These are phyloP conservation scores for Dryadula phaetusa DNA, from an alignment of 2,888 invertebrate species.

Conservation along the genomic window DNA sequence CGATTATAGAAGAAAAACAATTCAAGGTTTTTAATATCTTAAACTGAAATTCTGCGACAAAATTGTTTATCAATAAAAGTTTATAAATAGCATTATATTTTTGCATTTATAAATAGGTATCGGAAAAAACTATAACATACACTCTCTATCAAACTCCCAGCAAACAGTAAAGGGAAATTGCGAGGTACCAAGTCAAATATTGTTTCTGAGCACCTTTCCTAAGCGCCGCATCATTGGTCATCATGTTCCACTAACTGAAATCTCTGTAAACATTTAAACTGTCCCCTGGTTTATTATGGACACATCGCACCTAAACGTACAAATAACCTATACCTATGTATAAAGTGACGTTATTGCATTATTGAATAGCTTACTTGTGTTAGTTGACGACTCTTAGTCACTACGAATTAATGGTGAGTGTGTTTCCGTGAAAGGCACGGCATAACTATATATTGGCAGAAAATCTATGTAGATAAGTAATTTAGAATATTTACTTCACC, in stretches of 20 bases:
- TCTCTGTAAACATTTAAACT: slow-evolving; percentile 9
- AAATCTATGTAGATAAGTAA: no score
- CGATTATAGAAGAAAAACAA: no score
- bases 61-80: background rate
- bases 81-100: no score
- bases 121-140: background rate
- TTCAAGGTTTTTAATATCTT: no score
- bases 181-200: slow-evolving; percentile 20
- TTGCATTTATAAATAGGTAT: no score
- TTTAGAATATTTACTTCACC: no score
- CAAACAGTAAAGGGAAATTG: slow-evolving; percentile 2
- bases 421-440: no score
- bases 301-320: background rate
- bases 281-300: background rate
- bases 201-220: slow-evolving; percentile 12
- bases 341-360: background rate
- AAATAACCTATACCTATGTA: background rate
- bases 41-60: no score
- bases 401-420: no score
- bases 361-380: background rate
- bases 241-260: slow-evolving; percentile 22
- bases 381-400: no score
- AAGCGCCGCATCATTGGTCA: slow-evolving; percentile 14
- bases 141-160: background rate
- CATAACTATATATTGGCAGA: no score